Evolutionary conservation across 1,140 invertebrate genomes (phyloP).

Genomic region (Tetranychus cinnabarinus): DNA sequence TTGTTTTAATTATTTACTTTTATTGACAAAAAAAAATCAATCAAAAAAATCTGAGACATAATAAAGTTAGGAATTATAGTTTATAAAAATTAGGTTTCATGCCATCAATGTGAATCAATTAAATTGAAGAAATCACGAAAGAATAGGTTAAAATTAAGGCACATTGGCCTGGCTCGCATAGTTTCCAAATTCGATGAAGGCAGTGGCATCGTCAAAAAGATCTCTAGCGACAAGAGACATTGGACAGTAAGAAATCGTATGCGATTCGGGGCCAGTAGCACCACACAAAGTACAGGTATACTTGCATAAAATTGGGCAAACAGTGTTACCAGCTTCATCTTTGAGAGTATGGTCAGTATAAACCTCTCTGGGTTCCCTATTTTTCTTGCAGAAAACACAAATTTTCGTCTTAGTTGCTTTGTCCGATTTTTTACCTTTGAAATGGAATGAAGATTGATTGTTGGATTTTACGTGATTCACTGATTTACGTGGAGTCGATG

Average conservation of each 20-base stretch:
- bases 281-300: slow-evolving; percentile 28
- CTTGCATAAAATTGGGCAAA: slow-evolving; percentile 27
- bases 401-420: slow-evolving; percentile 18
- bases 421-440: neutral
- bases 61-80: too few species aligned
- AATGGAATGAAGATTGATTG: neutral
- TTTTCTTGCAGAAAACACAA: slow-evolving; percentile 23
- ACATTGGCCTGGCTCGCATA: too few species aligned
- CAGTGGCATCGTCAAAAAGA: too few species aligned
- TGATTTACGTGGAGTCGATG: neutral
- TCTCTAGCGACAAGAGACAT: neutral
- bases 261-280: slow-evolving; percentile 27
- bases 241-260: slow-evolving; percentile 24
- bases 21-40: too few species aligned
- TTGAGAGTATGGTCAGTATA: slow-evolving; percentile 24
- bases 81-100: too few species aligned
- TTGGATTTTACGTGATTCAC: too few species aligned
- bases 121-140: too few species aligned
- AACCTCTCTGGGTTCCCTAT: slow-evolving; percentile 25
- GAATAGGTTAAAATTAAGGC: too few species aligned
- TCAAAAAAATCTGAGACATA: too few species aligned
- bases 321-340: slow-evolving; percentile 20
- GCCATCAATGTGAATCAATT: too few species aligned
- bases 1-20: too few species aligned
- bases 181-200: neutral